phyloP scores from a whole-genome alignment of 2,113 vertebrate genomes.

The Turdus rufiventris region DNA sequence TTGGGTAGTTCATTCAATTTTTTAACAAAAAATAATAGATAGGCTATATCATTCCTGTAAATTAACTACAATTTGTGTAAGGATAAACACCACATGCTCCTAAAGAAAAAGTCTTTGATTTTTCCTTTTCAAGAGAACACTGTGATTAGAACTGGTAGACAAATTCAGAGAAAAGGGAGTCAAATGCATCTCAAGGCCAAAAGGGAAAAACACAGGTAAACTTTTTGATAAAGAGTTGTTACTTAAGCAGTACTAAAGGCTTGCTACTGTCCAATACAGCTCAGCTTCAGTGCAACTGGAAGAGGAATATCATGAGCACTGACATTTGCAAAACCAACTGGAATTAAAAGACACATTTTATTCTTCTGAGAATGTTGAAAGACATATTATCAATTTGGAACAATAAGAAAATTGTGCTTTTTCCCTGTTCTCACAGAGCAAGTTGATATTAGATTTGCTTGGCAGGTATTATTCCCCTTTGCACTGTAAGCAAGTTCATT shows the following conservation, averaged over 20 bases:
- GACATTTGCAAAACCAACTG: background rate
- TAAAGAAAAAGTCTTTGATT: background rate
- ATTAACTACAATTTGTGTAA: background rate
- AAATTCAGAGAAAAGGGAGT: background rate
- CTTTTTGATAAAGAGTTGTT: background rate
- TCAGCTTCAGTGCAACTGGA: background rate
- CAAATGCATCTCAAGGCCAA: background rate
- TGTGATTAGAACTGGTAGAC: background rate
- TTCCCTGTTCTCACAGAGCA: background rate
- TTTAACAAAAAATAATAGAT: background rate
- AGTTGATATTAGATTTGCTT: background rate
- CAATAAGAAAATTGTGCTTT: background rate
- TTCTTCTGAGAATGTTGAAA: background rate
- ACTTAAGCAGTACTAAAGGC: background rate
- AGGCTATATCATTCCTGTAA: background rate
- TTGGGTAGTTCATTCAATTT: background rate
- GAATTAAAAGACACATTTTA: background rate
- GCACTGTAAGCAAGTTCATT: background rate
- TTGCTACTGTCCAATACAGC: background rate
- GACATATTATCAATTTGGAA: background rate
- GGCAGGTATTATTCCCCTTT: background rate
- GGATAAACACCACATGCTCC: background rate
- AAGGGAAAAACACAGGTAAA: background rate
- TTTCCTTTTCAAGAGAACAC: background rate
- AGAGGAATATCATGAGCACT: background rate